Conservation (phyloP, 2,113 vertebrate genomes). For the Trichomycterus rosablanca region DNA sequence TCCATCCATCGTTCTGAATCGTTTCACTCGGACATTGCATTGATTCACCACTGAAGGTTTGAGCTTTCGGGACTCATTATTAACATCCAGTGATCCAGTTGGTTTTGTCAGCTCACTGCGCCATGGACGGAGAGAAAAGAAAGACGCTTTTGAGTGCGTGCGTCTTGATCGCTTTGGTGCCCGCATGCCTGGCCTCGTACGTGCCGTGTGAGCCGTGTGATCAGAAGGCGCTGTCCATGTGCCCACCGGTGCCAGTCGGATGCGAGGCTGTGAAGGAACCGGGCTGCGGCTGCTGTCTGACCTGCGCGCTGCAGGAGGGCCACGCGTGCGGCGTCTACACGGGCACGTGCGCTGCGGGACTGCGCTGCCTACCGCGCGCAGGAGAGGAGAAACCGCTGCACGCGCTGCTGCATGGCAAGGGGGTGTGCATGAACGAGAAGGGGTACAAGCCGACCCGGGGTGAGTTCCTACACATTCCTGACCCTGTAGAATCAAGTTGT, state of each 20-base stretch:
- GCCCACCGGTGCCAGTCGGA: conserved; percentile 78
- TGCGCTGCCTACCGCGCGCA: conserved; percentile 87
- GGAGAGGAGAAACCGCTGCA: conserved; percentile 95
- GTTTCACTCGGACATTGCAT: background rate
- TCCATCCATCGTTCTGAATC: background rate
- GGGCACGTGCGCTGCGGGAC: conserved; percentile 83
- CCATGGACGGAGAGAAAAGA: conserved; percentile 5
- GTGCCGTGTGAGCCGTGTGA: conserved; percentile 95
- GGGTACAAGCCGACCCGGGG: conserved; percentile 78
- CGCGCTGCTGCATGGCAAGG: conserved; percentile 90
- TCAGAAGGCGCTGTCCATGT: conserved; percentile 83
- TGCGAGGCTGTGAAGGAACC: conserved; percentile 94
- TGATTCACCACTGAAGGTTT: background rate
- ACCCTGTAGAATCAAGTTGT: background rate
- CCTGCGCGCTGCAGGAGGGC: conserved; percentile 88
- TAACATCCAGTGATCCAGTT: too few species aligned
- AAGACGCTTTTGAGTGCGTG: conserved; percentile 70
- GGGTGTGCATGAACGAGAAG: conserved; percentile 87
- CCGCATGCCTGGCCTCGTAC: conserved; percentile 70
- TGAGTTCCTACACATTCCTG: conserved; percentile 26
- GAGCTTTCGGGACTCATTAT: background rate
- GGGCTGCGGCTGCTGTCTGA: conserved; percentile 96
- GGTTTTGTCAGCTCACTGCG: background rate
- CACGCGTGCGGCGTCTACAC: conserved; percentile 94
- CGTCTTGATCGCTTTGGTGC: conserved; percentile 70